A percentile compares a stretch with the other conserved stretches of the same genome.
Conservation (phyloP, 2,797 vertebrate genomes). For the Petrocephalus sullivani region DNA sequence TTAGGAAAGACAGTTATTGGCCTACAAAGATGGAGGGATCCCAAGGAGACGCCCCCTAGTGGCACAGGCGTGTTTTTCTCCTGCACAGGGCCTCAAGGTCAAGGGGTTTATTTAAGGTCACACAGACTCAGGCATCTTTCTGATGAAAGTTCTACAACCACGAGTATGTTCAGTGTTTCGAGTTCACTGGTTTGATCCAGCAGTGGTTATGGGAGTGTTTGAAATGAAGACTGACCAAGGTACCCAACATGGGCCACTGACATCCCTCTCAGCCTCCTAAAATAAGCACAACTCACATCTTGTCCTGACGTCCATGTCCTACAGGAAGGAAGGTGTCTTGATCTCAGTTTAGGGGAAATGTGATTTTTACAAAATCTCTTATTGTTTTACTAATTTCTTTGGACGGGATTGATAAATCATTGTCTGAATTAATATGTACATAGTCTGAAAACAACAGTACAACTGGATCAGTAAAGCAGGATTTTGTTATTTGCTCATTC, state of each 20-base stretch:
- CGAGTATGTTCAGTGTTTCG: neutral
- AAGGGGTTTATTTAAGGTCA: neutral
- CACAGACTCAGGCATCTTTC: too few relatives aligned
- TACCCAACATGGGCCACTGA: neutral
- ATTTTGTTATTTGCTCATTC: conserved; percentile 45
- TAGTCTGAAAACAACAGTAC: conserved; percentile 41
- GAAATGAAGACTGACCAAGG: neutral
- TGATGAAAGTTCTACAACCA: neutral
- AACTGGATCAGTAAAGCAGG: conserved; percentile 58
- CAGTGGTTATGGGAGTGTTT: neutral
- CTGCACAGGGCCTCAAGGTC: neutral
- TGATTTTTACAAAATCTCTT: conserved; percentile 20
- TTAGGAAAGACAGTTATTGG: neutral
- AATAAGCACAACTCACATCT: conserved; percentile 14
- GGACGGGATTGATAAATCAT: conserved; percentile 31
- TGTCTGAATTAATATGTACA: conserved; percentile 48
- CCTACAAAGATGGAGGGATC: neutral
- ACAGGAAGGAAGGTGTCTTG: conserved; percentile 4
- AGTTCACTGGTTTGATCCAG: neutral
- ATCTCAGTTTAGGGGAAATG: neutral
- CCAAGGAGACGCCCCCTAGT: neutral
- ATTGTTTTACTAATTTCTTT: conserved; percentile 31
- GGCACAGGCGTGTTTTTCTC: neutral
- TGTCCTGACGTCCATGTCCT: neutral
- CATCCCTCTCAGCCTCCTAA: neutral